Percentiles rank a stretch among this genome's conserved stretches.
These are phyloP conservation scores for Gymnocypris eckloni DNA, from an alignment of 2,797 vertebrate genomes.

Conservation along the genomic window DNA sequence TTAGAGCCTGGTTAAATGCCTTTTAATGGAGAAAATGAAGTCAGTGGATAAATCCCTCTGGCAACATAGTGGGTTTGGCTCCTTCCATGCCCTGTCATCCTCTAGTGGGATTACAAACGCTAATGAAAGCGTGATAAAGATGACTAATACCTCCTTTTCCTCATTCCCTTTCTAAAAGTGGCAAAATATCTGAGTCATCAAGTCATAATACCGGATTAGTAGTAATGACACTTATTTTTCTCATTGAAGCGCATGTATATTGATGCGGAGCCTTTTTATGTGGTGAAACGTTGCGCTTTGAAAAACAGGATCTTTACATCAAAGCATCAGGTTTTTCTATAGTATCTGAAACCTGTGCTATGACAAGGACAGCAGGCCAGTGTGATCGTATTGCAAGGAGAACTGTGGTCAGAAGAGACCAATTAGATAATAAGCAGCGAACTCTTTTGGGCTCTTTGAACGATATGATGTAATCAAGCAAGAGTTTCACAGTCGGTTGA, in stretches of 20 bases:
- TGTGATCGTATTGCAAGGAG: background rate
- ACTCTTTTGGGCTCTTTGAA: conserved; percentile 3
- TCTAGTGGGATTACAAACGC: conserved; percentile 48
- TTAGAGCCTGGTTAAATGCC: conserved; percentile 19
- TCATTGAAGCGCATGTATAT: conserved; percentile 19
- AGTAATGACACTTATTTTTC: conserved; percentile 38
- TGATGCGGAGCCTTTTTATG: conserved; percentile 24
- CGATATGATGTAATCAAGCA: conserved; percentile 33
- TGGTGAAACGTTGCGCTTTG: background rate
- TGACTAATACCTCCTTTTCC: conserved; percentile 42
- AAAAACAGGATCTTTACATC: background rate
- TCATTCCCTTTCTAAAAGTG: conserved; percentile 19
- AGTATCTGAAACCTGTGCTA: background rate
- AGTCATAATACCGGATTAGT: conserved; percentile 48
- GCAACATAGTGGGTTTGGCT: conserved; percentile 33
- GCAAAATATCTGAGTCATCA: conserved; percentile 48
- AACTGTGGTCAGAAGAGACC: conserved; percentile 16
- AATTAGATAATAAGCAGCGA: conserved; percentile 23
- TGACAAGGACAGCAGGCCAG: background rate
- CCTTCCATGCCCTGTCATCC: conserved; percentile 28
- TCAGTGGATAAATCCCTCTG: conserved; percentile 25
- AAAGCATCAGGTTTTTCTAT: background rate
- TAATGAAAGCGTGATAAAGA: conserved; percentile 47
- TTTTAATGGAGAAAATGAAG: conserved; percentile 9
- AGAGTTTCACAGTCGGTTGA: conserved; percentile 8